Percentiles rank a stretch among this genome's conserved stretches.
Conservation (phyloP, 2,113 vertebrate genomes). For the Sus scrofa region DNA sequence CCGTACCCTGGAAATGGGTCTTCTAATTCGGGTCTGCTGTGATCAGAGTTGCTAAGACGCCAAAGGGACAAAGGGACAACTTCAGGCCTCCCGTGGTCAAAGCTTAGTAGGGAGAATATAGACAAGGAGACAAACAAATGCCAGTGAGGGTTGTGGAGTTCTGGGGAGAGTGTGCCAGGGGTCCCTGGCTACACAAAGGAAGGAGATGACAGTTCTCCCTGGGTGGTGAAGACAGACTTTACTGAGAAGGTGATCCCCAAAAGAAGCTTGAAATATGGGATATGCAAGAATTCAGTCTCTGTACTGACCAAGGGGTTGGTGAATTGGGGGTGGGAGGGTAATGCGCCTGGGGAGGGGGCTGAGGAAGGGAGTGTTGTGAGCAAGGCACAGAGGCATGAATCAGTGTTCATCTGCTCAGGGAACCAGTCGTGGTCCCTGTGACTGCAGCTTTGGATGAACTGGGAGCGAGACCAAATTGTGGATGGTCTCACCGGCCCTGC, state of each 20-base stretch:
- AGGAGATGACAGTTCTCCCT: neutral
- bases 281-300: neutral
- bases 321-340: neutral
- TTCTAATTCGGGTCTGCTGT: accelerated
- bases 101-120: neutral
- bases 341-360: neutral
- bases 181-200: neutral
- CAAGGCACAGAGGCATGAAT: neutral
- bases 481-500: neutral
- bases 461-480: neutral
- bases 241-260: neutral
- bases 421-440: neutral
- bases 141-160: neutral
- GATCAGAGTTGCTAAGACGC: neutral
- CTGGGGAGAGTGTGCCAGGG: accelerated
- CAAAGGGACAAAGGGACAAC: neutral
- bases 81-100: neutral
- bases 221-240: neutral
- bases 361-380: neutral
- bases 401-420: neutral
- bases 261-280: neutral
- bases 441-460: neutral
- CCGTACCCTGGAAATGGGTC: neutral
- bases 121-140: neutral
- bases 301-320: neutral